These are phyloP conservation scores for Menura novaehollandiae DNA, from an alignment of 2,113 vertebrate genomes.

Conservation along the genomic window DNA sequence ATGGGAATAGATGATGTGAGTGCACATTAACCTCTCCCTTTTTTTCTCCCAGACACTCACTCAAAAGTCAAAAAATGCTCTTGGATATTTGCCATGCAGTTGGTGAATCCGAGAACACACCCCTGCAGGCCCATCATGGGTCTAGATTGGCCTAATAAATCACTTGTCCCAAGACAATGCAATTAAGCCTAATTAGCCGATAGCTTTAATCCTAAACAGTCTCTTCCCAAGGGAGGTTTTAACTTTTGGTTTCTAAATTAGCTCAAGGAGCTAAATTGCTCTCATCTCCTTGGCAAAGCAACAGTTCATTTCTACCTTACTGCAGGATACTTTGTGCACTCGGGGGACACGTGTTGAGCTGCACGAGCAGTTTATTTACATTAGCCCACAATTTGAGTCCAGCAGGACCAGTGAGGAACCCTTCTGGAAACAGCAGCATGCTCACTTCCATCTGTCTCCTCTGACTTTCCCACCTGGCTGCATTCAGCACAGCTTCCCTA, in stretches of 20 bases:
- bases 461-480: neutral
- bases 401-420: neutral
- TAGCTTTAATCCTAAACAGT: conserved; percentile 66
- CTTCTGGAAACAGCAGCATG: neutral
- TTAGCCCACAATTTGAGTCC: neutral
- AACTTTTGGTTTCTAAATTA: conserved; percentile 69
- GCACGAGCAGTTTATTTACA: neutral
- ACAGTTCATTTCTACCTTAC: neutral
- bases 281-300: conserved; percentile 52
- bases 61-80: conserved; percentile 43
- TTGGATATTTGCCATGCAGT: conserved; percentile 59
- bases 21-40: neutral
- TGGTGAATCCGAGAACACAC: conserved; percentile 21
- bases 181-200: conserved; percentile 70
- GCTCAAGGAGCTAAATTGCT: conserved; percentile 58
- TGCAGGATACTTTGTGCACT: neutral
- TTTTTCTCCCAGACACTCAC: neutral
- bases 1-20: neutral
- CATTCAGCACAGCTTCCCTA: neutral
- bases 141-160: conserved; percentile 68
- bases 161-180: conserved; percentile 68
- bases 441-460: neutral
- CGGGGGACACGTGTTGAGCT: rapidly evolving
- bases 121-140: conserved; percentile 58
- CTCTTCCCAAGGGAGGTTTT: conserved; percentile 61